These are phyloP conservation scores for Seriola aureovittata DNA, from an alignment of 2,113 vertebrate species.

Conservation along the genomic window DNA sequence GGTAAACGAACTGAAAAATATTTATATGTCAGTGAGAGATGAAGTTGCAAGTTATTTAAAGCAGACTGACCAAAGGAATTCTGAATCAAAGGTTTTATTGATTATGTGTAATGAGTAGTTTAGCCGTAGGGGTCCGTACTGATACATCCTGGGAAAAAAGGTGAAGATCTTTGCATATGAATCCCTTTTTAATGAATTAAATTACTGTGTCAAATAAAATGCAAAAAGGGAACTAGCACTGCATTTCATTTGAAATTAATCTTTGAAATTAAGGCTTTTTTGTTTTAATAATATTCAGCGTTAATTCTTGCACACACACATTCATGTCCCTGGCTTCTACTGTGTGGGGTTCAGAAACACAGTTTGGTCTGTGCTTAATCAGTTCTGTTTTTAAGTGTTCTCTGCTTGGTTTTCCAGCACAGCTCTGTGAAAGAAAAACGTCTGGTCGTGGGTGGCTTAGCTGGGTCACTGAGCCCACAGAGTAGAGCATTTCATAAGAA, in stretches of 20 bases:
- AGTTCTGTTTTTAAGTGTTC: conserved; percentile 84
- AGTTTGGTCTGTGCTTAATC: conserved; percentile 85
- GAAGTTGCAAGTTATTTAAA: conserved; percentile 45
- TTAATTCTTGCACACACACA: conserved; percentile 45
- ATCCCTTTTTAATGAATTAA: neutral
- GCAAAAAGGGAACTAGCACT: neutral
- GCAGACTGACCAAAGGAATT: conserved; percentile 5
- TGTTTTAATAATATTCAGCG: conserved; percentile 39
- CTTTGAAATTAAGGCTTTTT: neutral
- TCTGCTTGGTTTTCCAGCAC: conserved; percentile 79
- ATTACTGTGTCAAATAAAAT: conserved; percentile 1
- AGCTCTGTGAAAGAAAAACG: conserved; percentile 80
- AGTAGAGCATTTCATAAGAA: conserved; percentile 86
- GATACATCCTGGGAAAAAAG: neutral
- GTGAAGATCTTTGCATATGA: neutral
- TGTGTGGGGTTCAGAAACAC: conserved; percentile 74
- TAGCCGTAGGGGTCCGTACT: neutral
- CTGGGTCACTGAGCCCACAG: conserved; percentile 86
- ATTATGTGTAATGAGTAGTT: conserved; percentile 41
- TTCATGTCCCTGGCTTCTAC: conserved; percentile 30
- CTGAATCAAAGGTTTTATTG: conserved; percentile 54
- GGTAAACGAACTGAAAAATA: conserved; percentile 43
- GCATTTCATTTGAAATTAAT: neutral
- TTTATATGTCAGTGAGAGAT: conserved; percentile 50
- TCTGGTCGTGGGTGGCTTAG: conserved; percentile 84